A percentile compares a stretch with the other conserved stretches of the same genome.
Conservation (phyloP, 2,113 vertebrate species). For the Lepus europaeus region DNA sequence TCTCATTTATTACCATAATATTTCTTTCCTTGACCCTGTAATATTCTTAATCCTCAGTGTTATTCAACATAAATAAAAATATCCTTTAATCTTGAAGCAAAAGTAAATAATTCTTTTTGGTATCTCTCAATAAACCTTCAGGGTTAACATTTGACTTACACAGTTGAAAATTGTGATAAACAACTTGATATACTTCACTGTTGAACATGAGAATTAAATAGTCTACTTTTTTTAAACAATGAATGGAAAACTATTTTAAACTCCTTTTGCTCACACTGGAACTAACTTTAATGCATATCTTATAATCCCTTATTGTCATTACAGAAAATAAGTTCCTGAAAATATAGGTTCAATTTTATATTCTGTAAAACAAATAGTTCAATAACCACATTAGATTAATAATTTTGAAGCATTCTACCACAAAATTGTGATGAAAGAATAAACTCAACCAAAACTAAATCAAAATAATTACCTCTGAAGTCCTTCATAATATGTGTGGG, state of each 20-base stretch:
- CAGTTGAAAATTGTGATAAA: slow-evolving; percentile 37
- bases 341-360: neutral
- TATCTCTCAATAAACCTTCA: neutral
- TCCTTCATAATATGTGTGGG: neutral
- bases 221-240: neutral
- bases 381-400: neutral
- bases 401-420: neutral
- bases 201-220: neutral
- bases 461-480: slow-evolving; percentile 10
- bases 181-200: neutral
- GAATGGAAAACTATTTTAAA: neutral
- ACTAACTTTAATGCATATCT: neutral
- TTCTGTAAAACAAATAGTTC: neutral
- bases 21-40: neutral
- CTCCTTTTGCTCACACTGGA: neutral
- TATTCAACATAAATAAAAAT: neutral
- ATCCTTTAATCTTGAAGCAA: slow-evolving; percentile 8
- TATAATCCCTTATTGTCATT: neutral
- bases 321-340: neutral
- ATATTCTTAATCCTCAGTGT: neutral
- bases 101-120: slow-evolving; percentile 19
- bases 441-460: slow-evolving; percentile 5
- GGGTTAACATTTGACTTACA: neutral
- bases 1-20: neutral
- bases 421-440: neutral